phyloP scores from a whole-genome alignment of 2,888 invertebrate genomes.

The Sphaerophoria rueppellii region DNA sequence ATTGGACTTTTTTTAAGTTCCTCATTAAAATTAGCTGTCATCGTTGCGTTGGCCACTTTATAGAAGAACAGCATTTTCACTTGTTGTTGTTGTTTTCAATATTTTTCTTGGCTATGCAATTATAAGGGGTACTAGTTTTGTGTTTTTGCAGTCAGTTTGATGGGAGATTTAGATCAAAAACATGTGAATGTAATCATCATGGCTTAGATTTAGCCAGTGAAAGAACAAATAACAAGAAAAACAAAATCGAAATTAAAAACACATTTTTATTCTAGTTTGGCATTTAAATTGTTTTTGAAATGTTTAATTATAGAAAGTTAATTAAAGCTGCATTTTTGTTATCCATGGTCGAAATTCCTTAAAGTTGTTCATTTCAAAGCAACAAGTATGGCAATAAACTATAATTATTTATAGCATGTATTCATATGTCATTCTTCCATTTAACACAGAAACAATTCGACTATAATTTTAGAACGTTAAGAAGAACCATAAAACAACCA shows the following conservation, averaged over 20 bases:
- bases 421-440: no score
- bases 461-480: no score
- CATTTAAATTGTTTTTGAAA: not conserved
- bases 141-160: conserved; percentile 19
- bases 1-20: conserved; percentile 9
- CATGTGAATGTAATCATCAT: conserved; percentile 58
- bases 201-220: conserved; percentile 34
- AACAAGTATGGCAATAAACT: not conserved
- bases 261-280: conserved; percentile 14
- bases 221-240: conserved; percentile 34
- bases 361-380: not conserved
- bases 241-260: conserved; percentile 43
- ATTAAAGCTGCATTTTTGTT: conserved; percentile 14
- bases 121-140: conserved; percentile 10
- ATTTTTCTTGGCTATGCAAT: conserved; percentile 55
- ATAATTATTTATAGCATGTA: no score
- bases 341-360: not conserved
- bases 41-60: conserved; percentile 45
- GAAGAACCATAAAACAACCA: no score
- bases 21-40: conserved; percentile 45
- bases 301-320: conserved; percentile 34
- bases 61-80: conserved; percentile 45
- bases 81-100: conserved; percentile 59
- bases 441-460: no score
- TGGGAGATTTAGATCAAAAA: conserved; percentile 53